These are phyloP conservation scores for Fregata magnificens DNA, from an alignment of 2,113 vertebrate species.

Conservation along the genomic window DNA sequence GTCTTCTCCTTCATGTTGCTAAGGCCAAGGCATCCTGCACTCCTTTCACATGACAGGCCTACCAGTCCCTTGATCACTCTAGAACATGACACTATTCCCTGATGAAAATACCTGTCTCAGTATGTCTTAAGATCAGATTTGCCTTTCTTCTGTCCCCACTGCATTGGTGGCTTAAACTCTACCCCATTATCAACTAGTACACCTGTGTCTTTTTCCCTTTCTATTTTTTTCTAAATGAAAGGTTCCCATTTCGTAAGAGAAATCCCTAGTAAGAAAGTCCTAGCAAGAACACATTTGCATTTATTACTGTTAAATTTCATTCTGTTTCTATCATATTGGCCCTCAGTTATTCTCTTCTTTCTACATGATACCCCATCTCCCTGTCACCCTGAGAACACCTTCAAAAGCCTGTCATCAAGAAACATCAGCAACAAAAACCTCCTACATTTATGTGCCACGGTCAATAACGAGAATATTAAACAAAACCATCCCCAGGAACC, in stretches of 20 bases:
- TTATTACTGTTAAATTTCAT: neutral
- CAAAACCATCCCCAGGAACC: neutral
- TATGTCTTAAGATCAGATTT: neutral
- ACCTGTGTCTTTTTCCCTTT: neutral
- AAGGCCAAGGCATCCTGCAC: constrained; percentile 4
- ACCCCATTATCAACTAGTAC: neutral
- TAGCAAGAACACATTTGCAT: neutral
- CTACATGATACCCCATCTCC: neutral
- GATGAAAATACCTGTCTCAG: neutral
- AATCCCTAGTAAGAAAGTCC: neutral
- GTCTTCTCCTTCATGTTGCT: neutral
- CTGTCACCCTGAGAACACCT: neutral
- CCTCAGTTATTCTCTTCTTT: neutral
- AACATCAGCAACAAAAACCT: neutral
- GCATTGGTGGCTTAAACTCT: neutral
- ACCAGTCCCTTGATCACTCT: neutral
- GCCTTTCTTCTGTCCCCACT: neutral
- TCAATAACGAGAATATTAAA: neutral
- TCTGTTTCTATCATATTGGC: neutral
- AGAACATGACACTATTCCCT: neutral
- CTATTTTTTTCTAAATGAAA: neutral
- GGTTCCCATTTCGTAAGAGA: neutral
- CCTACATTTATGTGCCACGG: neutral
- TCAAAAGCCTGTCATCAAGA: neutral
- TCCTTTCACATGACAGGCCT: neutral